Evolutionary conservation across 2,113 vertebrate species (phyloP), one percentile per base, ranked within the genome.

Genomic region (Melierax canorus): DNA sequence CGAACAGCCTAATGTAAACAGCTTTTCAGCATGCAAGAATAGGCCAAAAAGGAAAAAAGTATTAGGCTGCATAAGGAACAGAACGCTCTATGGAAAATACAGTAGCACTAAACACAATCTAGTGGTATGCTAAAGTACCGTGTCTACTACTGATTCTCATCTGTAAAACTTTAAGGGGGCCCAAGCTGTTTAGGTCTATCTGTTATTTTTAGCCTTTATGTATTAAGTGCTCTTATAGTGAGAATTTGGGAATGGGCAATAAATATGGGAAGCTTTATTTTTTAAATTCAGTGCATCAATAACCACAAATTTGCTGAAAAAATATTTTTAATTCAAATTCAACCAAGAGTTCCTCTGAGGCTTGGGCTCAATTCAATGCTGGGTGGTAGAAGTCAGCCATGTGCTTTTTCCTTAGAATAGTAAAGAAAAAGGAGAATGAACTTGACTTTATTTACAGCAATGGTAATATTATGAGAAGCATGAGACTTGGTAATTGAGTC

Each of bases 371-470:
- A 1, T 41, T 56, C 0, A 3, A 41, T 74, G 73, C 68, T 39
- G 26, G 51, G 30, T 68, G 68, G 18, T 27, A 64, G 82, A 58
- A 92, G 12, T 36, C 82, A 92, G 55, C 18, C 9, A 7, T n/a
- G 74, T 51, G 48, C 24, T 60, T 89, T 69, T 43, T 36, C n/a
- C 45, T 72, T 22, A 13, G 22, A 38, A 48, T 1, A 56, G 11
- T 19, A n/a, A 56, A 81, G 51, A 16, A 77, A 71, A 84, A 51
- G 15, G 24, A 62, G 24, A 86, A 84, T 2, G 29, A 92, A 38
- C 36, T 34, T 68, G 62, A 64, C 58, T 90, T 89, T 95, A 92
- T 90, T 95, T 90, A 79, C 91, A 94, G 62, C 84, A 91, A 41
- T 32, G 50, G 39, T 24, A 58, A 64, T 34, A 55, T 85, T 48